A percentile compares a stretch with the other conserved stretches of the same genome.
These are phyloP conservation scores for Caenorhabditis doughertyi DNA, from an alignment of 2,888 invertebrate species.

Conservation along the genomic window DNA sequence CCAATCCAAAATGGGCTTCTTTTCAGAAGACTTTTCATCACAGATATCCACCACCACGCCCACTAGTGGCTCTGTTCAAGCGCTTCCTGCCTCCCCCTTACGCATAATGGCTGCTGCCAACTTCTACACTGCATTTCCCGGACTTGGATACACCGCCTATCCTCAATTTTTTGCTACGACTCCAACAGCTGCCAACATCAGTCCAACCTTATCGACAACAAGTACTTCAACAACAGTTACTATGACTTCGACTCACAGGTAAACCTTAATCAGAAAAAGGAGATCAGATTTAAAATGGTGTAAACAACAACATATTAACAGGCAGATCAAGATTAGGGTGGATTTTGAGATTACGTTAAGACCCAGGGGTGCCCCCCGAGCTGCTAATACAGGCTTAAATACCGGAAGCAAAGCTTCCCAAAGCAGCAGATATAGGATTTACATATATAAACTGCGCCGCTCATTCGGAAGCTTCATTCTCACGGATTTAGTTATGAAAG, in stretches of 20 bases:
- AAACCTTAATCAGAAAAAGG: not conserved
- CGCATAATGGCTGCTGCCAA: slow-evolving; percentile 43
- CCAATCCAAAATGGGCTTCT: slow-evolving; percentile 14
- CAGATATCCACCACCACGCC: slow-evolving; percentile 32
- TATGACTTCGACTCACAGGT: slow-evolving; percentile 32
- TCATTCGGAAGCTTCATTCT: not conserved
- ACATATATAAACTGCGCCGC: no score
- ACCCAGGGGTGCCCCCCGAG: slow-evolving; percentile 3
- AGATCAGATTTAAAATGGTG: not conserved
- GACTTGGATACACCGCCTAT: slow-evolving; percentile 50
- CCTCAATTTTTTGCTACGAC: slow-evolving; percentile 40
- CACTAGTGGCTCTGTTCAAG: slow-evolving; percentile 3
- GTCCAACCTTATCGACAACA: slow-evolving; percentile 27
- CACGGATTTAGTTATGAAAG: no score
- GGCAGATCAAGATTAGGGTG: slow-evolving; percentile 62
- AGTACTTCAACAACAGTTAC: slow-evolving; percentile 14
- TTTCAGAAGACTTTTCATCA: slow-evolving; percentile 40
- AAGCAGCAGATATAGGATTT: not conserved
- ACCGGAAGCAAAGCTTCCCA: slow-evolving; percentile 5
- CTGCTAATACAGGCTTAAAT: slow-evolving; percentile 53
- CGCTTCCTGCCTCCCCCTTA: slow-evolving; percentile 50
- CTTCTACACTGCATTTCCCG: slow-evolving; percentile 59
- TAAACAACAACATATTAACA: slow-evolving; percentile 37
- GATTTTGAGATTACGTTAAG: slow-evolving; percentile 66
- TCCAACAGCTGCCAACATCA: not conserved